Conservation (phyloP, 2,113 vertebrate genomes). For the Caretta caretta region DNA sequence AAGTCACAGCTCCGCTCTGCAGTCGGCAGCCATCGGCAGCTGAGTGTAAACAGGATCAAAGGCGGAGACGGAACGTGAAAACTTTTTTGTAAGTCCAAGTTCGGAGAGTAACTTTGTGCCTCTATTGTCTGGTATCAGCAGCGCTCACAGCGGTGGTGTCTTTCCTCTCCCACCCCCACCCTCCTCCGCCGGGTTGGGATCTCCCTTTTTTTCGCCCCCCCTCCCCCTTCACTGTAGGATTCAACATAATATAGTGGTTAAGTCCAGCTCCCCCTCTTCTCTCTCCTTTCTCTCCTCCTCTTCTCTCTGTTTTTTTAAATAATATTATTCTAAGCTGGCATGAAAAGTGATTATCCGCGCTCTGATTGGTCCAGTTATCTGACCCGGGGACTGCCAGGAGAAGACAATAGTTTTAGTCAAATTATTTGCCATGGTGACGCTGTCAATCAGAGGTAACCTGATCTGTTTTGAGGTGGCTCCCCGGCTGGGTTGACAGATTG, state of each 20-base stretch:
- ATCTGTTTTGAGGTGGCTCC: slow-evolving; percentile 95
- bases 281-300: neutral
- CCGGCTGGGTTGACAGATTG: slow-evolving; percentile 89
- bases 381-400: slow-evolving; percentile 96
- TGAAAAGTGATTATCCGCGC: slow-evolving; percentile 94
- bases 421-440: slow-evolving; percentile 99
- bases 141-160: slow-evolving; percentile 38
- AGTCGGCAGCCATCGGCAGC: slow-evolving; percentile 38
- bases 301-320: slow-evolving; percentile 86
- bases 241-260: slow-evolving; percentile 83
- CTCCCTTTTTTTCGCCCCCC: neutral
- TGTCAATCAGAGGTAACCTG: slow-evolving; percentile 98
- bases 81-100: slow-evolving; percentile 60
- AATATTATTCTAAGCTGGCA: slow-evolving; percentile 99
- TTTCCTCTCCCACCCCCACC: slow-evolving; percentile 12
- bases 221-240: slow-evolving; percentile 60
- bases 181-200: slow-evolving; percentile 6
- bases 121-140: slow-evolving; percentile 49
- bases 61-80: neutral
- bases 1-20: slow-evolving; percentile 4
- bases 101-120: slow-evolving; percentile 54
- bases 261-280: slow-evolving; percentile 69
- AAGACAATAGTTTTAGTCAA: slow-evolving; percentile 99
- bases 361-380: slow-evolving; percentile 99
- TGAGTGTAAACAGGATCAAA: neutral